A percentile compares a stretch with the other conserved stretches of the same genome.
Evolutionary conservation across 2,797 vertebrate genomes (phyloP).

Genomic region (Poeciliopsis gracilis): DNA sequence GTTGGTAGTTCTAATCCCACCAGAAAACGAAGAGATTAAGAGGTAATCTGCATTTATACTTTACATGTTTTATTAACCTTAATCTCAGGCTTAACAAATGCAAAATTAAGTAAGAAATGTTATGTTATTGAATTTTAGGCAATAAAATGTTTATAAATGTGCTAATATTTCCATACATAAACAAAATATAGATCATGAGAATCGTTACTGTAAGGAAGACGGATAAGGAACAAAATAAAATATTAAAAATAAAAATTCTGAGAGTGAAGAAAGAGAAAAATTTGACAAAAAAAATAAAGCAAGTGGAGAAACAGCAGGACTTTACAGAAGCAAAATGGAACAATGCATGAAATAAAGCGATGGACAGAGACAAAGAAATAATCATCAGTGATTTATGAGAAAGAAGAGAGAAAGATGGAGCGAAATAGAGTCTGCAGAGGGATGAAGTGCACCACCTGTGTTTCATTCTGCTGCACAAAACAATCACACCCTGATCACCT

Average conservation of each 20-base stretch:
- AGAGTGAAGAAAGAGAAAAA: neutral
- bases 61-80: neutral
- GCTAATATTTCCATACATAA: neutral
- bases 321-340: neutral
- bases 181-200: neutral
- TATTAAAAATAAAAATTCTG: neutral
- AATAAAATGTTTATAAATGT: neutral
- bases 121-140: too few relatives aligned
- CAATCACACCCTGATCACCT: constrained; percentile 46
- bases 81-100: neutral
- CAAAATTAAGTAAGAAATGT: neutral
- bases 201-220: neutral
- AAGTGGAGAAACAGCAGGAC: neutral
- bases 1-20: too few relatives aligned
- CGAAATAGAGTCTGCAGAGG: constrained; percentile 3
- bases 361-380: neutral
- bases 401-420: neutral
- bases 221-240: neutral
- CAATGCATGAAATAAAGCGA: neutral
- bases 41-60: neutral
- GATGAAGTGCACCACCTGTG: constrained; percentile 24
- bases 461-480: constrained; percentile 64
- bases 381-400: constrained; percentile 10
- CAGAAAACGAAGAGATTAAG: neutral
- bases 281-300: neutral